phyloP scores from a whole-genome alignment of 1,140 invertebrate species.

The Kradibia gibbosae region DNA sequence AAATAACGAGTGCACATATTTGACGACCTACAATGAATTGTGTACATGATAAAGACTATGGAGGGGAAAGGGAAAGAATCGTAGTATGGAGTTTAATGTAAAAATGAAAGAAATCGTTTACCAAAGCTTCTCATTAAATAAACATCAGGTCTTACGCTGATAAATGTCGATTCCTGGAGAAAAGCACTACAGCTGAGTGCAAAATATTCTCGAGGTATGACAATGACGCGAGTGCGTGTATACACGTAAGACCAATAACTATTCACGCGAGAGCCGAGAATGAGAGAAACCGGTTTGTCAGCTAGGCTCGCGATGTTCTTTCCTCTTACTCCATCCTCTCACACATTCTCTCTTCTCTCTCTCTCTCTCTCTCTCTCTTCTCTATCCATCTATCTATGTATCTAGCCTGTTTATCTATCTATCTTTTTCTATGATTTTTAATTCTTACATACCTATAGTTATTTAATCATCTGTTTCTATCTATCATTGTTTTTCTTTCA shows the following conservation, averaged over 20 bases:
- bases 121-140: neutral
- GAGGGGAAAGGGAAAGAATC: neutral
- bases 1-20: neutral
- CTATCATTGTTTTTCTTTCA: neutral
- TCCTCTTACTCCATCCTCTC: neutral
- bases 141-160: neutral
- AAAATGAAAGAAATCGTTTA: too few species aligned
- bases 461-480: too few species aligned
- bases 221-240: slow-evolving; percentile 31
- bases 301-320: slow-evolving; percentile 23
- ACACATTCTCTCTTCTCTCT: neutral
- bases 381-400: neutral
- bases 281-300: slow-evolving; percentile 44
- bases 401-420: neutral
- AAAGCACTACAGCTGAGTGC: neutral
- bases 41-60: neutral
- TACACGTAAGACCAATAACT: slow-evolving; percentile 46
- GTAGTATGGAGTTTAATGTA: too few species aligned
- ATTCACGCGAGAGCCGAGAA: slow-evolving; percentile 44
- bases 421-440: neutral
- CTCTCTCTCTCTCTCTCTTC: neutral
- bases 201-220: neutral
- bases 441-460: neutral
- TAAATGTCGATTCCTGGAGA: neutral
- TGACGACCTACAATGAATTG: neutral